A percentile compares a stretch with the other conserved stretches of the same genome.
Conservation (phyloP, 2,888 invertebrate species). For the Neoascia interrupta region DNA sequence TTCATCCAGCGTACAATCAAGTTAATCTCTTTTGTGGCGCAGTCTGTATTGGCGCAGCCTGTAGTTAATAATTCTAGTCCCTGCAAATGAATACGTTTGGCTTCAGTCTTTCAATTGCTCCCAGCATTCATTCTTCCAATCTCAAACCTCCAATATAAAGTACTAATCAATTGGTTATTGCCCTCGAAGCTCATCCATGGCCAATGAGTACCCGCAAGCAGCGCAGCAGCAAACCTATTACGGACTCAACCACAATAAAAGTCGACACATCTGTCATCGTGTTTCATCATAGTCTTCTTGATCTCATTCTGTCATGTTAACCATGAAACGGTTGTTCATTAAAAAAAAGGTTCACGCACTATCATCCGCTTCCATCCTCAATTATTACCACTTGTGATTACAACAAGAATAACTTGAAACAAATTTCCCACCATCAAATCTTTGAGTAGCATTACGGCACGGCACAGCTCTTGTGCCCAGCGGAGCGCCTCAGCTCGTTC, state of each 20-base stretch:
- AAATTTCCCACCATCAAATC: slow-evolving; percentile 49
- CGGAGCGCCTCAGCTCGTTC: neutral
- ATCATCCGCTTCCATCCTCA: slow-evolving; percentile 7
- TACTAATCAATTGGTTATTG: neutral
- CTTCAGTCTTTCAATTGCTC: neutral
- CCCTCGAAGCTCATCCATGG: neutral
- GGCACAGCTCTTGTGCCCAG: slow-evolving; percentile 1
- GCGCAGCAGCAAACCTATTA: too few relatives aligned
- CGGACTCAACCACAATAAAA: neutral
- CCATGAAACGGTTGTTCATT: slow-evolving; percentile 11
- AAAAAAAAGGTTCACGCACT: neutral
- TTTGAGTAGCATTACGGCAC: slow-evolving; percentile 1
- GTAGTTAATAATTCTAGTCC: too few relatives aligned
- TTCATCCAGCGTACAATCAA: too few relatives aligned
- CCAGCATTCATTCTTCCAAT: neutral
- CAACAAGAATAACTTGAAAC: slow-evolving; percentile 4
- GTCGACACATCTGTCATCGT: slow-evolving; percentile 32
- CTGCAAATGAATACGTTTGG: too few relatives aligned
- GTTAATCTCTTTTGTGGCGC: too few relatives aligned
- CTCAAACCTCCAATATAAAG: too few relatives aligned
- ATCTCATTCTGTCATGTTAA: slow-evolving; percentile 51
- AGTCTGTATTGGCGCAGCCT: too few relatives aligned
- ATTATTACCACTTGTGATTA: slow-evolving; percentile 3
- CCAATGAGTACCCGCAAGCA: slow-evolving; percentile 21
- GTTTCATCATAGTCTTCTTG: slow-evolving; percentile 36